Evolutionary conservation across 2,113 vertebrate species (phyloP), one percentile per base, ranked within the genome.

Genomic region (Passer domesticus): DNA sequence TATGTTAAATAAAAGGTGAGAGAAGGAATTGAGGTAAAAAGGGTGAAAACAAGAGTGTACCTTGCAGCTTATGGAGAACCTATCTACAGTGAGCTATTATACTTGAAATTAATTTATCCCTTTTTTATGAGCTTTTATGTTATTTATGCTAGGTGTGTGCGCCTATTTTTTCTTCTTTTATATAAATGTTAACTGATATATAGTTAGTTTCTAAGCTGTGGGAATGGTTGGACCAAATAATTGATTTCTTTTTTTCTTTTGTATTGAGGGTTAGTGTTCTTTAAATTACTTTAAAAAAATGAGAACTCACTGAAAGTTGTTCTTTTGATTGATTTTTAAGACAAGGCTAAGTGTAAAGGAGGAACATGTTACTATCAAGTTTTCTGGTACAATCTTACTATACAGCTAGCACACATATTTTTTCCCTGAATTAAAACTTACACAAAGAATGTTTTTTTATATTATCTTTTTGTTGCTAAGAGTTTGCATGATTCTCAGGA

Each of bases 151-250:
- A 11, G 1, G 13, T 30, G 30, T 44, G 6, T 47, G 19, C 44
- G 5, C 22, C 4, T 53, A 22, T 53, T 58, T 41, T 60, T 69
- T 15, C 15, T 50, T 73, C 46, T 77, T 77, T 59, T 50, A 23
- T 0, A 1, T 53, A 69, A 74, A 68, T 0, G 1, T 58, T 79
- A 79, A 41, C 13, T 41, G 44, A 41, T 5, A 20, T 5, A 23
- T 7, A 58, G 23, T 3, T 39, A 20, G 13, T 10, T 16, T 55
- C 28, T 72, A 39, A 85, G 39, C 23, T 69, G 59, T 50, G 35
- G 56, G 56, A 59, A 74, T 19, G 31, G 15, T 47, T 60, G 31
- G n/a, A 49, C 5, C 13, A 76, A 66, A 72, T 28, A 25, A 59
- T 41, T 41, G 41, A 5, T 19, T 46, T 19, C 2, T 74, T 70